These are phyloP conservation scores for Fistularia commersonii DNA, from an alignment of 2,797 vertebrate genomes.

Conservation along the genomic window DNA sequence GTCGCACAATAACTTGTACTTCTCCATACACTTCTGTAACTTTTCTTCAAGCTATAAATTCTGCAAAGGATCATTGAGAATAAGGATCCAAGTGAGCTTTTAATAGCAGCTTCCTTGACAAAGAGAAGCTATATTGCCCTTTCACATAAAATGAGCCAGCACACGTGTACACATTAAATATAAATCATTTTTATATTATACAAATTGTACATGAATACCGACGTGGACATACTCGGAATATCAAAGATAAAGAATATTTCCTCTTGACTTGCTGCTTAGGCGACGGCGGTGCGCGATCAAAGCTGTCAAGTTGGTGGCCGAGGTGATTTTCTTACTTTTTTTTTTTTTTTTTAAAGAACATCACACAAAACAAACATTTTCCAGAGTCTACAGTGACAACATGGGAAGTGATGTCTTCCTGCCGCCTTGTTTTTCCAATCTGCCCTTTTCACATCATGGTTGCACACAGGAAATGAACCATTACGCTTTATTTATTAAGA, in stretches of 20 bases:
- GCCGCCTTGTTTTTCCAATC: slow-evolving; percentile 22
- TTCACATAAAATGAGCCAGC: slow-evolving; percentile 44
- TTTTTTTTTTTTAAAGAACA: too few relatives aligned
- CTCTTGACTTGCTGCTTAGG: slow-evolving; percentile 46
- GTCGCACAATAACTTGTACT: too few relatives aligned
- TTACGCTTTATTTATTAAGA: slow-evolving; percentile 1
- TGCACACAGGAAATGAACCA: slow-evolving; percentile 66
- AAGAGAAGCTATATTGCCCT: not conserved
- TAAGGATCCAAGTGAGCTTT: not conserved
- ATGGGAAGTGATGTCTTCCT: too few relatives aligned
- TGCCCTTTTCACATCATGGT: slow-evolving; percentile 51
- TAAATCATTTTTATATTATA: slow-evolving; percentile 86
- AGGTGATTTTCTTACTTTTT: slow-evolving; percentile 12
- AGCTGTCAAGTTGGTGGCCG: slow-evolving; percentile 65
- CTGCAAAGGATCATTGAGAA: too few relatives aligned
- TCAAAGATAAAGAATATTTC: slow-evolving; percentile 56
- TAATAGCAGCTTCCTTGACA: slow-evolving; percentile 1
- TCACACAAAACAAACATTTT: slow-evolving; percentile 26
- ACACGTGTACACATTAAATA: slow-evolving; percentile 76
- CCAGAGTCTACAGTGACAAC: slow-evolving; percentile 33
- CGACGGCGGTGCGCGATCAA: slow-evolving; percentile 62
- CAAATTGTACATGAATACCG: slow-evolving; percentile 81
- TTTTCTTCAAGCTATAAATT: too few relatives aligned
- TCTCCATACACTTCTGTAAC: too few relatives aligned
- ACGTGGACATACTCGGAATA: slow-evolving; percentile 56